Evolutionary conservation across 2,888 invertebrate species (phyloP), one percentile per base, ranked within the genome.

Genomic region (Pyralis farinalis): DNA sequence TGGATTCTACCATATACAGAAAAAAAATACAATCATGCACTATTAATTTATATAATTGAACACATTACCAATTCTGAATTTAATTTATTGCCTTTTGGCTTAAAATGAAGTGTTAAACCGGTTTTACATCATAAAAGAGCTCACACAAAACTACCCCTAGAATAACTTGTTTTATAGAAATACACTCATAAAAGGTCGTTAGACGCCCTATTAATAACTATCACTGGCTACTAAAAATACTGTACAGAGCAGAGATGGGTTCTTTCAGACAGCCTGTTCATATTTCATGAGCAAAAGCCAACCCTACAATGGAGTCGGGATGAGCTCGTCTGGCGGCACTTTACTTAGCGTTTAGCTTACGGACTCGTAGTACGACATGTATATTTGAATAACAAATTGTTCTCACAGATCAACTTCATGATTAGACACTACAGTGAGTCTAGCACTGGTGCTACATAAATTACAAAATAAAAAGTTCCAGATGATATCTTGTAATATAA

Each of bases 231-330:
- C 45, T 44, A 43, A 42, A 37, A 32, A 38, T 27, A 52, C 50
- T 47, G 33, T 34, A 4, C 16, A 16, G 44, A 39, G 53, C 55
- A 53, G 53, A 55, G 51, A 55, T 57, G 53, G 67, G 63, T 73
- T 81, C 84, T 84, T 86, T 82, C 80, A 84, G 74, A 68, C 60
- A 52, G 55, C 63, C 72, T 72, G 71, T 87, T 73, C 77, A 87
- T 87, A 84, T 87, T 87, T 83, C 79, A 87, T 85, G 82, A 85
- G 79, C 68, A 67, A 59, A 65, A 73, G 72, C 64, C 77, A 68
- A 59, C 64, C 65, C 63, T 63, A 85, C 86, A 85, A 87, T 85
- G 71, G 75, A 73, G 81, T 56, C 76, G 79, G 73, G 80, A 78
- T 76, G 86, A 79, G 85, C 74, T 81, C 84, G 81, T 78, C 80